A percentile compares a stretch with the other conserved stretches of the same genome.
These are phyloP conservation scores for Andrena flavipes DNA, from an alignment of 2,888 invertebrate species.

Conservation along the genomic window DNA sequence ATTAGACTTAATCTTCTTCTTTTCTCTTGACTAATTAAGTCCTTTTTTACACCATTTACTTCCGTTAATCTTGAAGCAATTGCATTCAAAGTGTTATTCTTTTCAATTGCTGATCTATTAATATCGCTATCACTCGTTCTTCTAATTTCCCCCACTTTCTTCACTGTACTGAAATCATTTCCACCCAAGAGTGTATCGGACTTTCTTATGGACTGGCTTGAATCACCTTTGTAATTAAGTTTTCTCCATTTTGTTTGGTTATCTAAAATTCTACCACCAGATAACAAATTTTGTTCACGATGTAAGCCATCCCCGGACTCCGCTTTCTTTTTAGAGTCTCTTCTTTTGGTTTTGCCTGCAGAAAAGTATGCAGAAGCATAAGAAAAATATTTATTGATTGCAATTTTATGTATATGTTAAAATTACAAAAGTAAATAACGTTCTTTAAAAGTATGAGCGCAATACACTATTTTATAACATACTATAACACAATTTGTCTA, in stretches of 20 bases:
- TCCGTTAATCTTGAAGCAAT: conserved; percentile 81
- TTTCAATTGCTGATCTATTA: conserved; percentile 72
- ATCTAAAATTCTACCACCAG: conserved; percentile 84
- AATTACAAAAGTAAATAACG: neutral
- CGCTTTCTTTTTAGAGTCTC: conserved; percentile 87
- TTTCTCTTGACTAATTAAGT: conserved; percentile 87
- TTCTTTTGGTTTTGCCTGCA: conserved; percentile 85
- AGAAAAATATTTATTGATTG: neutral
- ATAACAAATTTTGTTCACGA: conserved; percentile 84
- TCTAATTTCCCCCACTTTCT: conserved; percentile 82
- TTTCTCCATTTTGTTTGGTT: conserved; percentile 83
- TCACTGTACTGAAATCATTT: conserved; percentile 84
- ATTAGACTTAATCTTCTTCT: conserved; percentile 87
- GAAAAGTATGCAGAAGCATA: conserved; percentile 29
- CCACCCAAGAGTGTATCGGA: conserved; percentile 85
- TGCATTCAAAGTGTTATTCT: conserved; percentile 72
- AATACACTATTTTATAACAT: neutral
- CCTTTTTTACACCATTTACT: conserved; percentile 86
- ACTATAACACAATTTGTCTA: neutral
- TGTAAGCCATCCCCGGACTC: conserved; percentile 86
- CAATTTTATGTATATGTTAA: neutral
- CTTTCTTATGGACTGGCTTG: conserved; percentile 80
- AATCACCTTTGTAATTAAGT: conserved; percentile 80
- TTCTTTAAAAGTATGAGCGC: too few species aligned
- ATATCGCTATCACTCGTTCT: conserved; percentile 86